These are phyloP conservation scores for Drosophila punjabiensis DNA, from an alignment of 1,140 invertebrate genomes.

Conservation along the genomic window DNA sequence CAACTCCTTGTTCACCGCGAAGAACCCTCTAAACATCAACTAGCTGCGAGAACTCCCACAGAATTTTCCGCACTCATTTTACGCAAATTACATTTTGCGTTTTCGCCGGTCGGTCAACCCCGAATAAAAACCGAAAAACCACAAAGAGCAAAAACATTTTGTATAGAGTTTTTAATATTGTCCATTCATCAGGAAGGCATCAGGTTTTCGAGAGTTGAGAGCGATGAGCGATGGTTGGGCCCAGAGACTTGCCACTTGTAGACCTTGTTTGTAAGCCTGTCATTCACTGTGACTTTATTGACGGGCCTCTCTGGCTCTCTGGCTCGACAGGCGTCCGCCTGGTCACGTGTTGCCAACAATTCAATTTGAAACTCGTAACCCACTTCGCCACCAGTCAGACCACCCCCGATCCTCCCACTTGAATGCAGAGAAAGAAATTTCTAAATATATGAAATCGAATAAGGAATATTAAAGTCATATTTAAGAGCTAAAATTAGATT, in stretches of 20 bases:
- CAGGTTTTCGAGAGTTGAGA: background rate
- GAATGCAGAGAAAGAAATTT: background rate
- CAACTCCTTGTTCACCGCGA: constrained; percentile 21
- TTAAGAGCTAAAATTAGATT: background rate
- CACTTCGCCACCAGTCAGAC: constrained; percentile 21
- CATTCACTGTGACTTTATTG: constrained; percentile 80
- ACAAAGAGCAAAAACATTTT: constrained; percentile 44
- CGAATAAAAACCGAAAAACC: constrained; percentile 33
- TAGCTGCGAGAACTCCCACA: constrained; percentile 18
- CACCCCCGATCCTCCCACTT: constrained; percentile 19
- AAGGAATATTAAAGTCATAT: background rate
- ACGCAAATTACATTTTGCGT: constrained; percentile 76
- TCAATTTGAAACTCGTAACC: constrained; percentile 72
- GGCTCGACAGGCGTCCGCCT: constrained; percentile 29
- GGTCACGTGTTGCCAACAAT: constrained; percentile 81
- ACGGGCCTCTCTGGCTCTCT: constrained; percentile 48
- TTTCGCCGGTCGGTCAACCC: constrained; percentile 50
- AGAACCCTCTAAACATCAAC: constrained; percentile 30
- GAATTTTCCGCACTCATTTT: constrained; percentile 53
- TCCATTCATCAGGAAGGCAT: constrained; percentile 61
- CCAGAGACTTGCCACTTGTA: constrained; percentile 61
- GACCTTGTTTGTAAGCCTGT: constrained; percentile 71
- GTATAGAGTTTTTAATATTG: constrained; percentile 70
- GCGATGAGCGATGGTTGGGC: background rate
- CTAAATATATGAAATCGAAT: background rate